Base-by-base conservation (phyloP, 2,888 invertebrate species). In the Prostheceraeus crozeri region DNA sequence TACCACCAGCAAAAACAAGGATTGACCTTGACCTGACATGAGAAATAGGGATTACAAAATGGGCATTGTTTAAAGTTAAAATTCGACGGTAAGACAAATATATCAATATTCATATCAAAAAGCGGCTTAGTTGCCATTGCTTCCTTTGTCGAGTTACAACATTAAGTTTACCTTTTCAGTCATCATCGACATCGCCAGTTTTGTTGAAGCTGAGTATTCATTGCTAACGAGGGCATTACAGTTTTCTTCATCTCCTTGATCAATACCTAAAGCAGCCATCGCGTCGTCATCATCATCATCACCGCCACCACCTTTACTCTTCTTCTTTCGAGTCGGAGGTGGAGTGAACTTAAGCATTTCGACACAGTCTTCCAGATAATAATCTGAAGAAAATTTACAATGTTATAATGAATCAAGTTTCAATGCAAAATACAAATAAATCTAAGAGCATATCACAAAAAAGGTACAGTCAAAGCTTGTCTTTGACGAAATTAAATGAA, bases 361-460 rank as follows among this genome's bases (percentile, higher is more conserved):
- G 23, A 98, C 81, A 64, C 86, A 85, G 76, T 98, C 96, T 73
- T 98, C 96, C 55, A 96, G 76, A 78, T 88, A 96, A 73, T 87
- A 89, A 65, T 89, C 88, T 82, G 67, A 23, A 68, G 62, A 4
- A 6, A 27, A 6, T 30, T 23, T 11, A 21, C 8, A n/a, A 4
- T 25, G 11, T 31, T 8, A 23, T 59, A 14, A 3, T 54, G n/a
- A 48, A 48, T 6, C 6, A 52, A 8, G n/a, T 52, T 54, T 52
- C 55, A 56, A 14, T 10, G 3, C 40, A 40, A 8, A 4, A 16
- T 6, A 16, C 6, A 40, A 40, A 40, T 16, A 16, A 40, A 40
- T 8, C n/a, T n/a, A 33, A 33, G n/a, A 33, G 33, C 10, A 33
- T 33, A 8, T n/a, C 10, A 33, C 8, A 33, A 8, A 33, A 33